phyloP scores from a whole-genome alignment of 2,888 invertebrate species.

The Latrodectus elegans region DNA sequence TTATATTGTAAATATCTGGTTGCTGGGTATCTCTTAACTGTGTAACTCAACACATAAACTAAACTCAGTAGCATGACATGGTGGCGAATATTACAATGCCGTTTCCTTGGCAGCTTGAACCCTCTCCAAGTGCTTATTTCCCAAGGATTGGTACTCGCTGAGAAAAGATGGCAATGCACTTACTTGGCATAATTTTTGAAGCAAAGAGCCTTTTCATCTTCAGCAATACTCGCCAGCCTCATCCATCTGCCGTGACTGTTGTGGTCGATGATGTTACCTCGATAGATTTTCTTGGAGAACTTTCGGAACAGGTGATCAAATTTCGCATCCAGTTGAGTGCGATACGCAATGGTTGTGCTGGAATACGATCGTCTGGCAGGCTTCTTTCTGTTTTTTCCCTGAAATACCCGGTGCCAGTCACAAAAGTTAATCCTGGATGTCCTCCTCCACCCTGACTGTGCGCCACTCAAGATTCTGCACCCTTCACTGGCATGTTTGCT shows the following conservation, averaged over 20 bases:
- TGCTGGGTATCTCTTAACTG: no score
- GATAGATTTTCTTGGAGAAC: constrained; percentile 13
- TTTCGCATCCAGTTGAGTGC: constrained; percentile 9
- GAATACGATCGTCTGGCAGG: not conserved
- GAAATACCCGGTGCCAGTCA: not conserved
- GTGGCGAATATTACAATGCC: no score
- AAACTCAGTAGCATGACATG: no score
- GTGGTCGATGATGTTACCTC: constrained; percentile 35
- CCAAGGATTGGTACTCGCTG: not conserved
- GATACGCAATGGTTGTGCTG: not conserved
- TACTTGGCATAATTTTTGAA: constrained; percentile 39
- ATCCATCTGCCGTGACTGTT: constrained; percentile 31
- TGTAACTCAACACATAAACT: no score
- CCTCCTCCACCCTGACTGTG: not conserved
- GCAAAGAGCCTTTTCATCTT: not conserved
- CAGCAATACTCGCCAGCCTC: constrained; percentile 1
- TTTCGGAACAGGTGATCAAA: constrained; percentile 11
- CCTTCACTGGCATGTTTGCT: not conserved
- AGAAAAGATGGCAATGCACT: not conserved
- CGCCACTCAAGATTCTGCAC: not conserved
- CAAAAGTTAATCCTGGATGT: not conserved
- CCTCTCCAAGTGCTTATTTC: not conserved
- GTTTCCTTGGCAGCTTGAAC: not conserved
- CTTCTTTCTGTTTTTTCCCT: not conserved
- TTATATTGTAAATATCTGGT: no score